Evolutionary conservation across 2,113 vertebrate species (phyloP).

Genomic region (Mesembrinibis cayennensis): DNA sequence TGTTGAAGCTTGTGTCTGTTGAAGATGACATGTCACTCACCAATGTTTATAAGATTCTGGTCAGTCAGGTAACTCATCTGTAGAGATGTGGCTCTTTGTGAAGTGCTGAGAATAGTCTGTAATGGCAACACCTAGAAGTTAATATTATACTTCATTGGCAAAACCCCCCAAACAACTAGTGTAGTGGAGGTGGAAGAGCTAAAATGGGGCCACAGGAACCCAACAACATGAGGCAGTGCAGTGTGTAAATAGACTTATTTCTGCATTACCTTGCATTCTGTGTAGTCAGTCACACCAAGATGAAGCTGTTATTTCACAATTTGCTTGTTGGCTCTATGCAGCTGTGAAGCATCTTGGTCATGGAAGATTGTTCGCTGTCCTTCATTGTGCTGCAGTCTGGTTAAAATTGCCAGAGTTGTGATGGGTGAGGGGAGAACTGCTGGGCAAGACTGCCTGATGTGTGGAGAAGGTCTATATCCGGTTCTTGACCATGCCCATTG

Average conservation of each 20-base stretch:
- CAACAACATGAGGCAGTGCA: not conserved
- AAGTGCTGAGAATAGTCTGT: not conserved
- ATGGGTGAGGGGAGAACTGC: not conserved
- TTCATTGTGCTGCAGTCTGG: not conserved
- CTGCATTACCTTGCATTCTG: not conserved
- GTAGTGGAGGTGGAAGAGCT: not conserved
- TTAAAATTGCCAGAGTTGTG: not conserved
- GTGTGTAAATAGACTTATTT: not conserved
- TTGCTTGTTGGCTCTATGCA: not conserved
- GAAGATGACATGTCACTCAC: not conserved
- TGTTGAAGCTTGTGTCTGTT: not conserved
- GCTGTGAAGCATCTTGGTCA: not conserved
- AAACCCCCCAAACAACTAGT: not conserved
- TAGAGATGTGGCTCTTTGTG: not conserved
- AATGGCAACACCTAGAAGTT: not conserved
- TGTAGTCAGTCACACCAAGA: not conserved
- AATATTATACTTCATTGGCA: not conserved
- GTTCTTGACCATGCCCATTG: rapidly evolving
- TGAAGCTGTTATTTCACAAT: not conserved
- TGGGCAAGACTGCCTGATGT: not conserved
- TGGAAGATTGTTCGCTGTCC: not conserved
- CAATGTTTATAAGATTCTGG: not conserved
- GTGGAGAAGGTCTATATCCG: not conserved
- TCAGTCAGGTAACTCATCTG: not conserved
- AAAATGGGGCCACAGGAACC: not conserved